Evolutionary conservation across 30 jellyfish, hydroid and myxozoan species (phyloP), one percentile per base, ranked within the genome.

Genomic region (Hydra vulgaris): DNA sequence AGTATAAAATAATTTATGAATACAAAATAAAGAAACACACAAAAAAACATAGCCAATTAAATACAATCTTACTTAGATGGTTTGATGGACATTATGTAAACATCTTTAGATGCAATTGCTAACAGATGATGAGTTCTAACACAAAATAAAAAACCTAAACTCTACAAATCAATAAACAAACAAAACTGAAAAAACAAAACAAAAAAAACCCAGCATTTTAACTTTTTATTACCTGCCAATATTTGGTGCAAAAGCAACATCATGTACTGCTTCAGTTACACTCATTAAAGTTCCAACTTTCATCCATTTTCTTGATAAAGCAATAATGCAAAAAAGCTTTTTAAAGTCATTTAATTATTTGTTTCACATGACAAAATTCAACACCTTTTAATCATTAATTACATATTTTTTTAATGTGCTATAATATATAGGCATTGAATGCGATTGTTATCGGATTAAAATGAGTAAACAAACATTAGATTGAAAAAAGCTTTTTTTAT

Each of bases 191-290:
- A 40, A 40, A 40, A 3, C 61, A 40, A 12, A 40, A 12, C 61
- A 40, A 40, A 3, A 40, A 40, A 40, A 40, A 5, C 12, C 61
- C 61, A 40, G 61, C 12, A 3, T 40, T 40, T 3, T 68, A 68
- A n/a, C 7, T 7, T 68, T 8, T 8, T 7, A 3, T 68, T 68
- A 92, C 98, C 96, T 83, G 73, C 98, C 98, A 56, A 92, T 89
- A 78, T 94, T 94, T 20, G 99, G 99, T 7, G 97, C 96, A 79
- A 94, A 94, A 0, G 97, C 96, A 4, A 94, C 90, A 71, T 88
- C 99, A 71, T 94, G 95, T 12, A 94, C 99, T 7, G 99, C 95
- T 66, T 92, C 98, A 15, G 96, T 72, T 27, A 92, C 85, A 1
- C 85, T 66, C 79, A 92, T 79, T 20, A 87, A 24, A n/a, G 94